Evolutionary conservation across 1,140 invertebrate species (phyloP).

Genomic region (Papilio glaucus): DNA sequence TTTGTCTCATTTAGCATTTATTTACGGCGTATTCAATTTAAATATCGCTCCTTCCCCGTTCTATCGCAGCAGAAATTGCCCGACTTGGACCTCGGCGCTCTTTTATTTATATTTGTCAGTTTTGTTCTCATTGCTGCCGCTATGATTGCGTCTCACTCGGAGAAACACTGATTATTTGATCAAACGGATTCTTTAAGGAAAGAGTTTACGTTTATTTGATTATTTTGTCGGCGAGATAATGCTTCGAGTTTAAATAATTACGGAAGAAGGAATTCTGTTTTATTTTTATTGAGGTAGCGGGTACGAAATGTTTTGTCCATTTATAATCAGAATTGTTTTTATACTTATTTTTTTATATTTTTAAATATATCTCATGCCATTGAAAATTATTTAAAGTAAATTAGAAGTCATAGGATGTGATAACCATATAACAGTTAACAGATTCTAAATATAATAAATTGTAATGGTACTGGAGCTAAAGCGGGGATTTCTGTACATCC

Average conservation of each 20-base stretch:
- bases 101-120: constrained; percentile 75
- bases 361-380: neutral
- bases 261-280: neutral
- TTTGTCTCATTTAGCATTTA: constrained; percentile 81
- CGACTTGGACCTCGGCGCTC: constrained; percentile 63
- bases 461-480: too few species aligned
- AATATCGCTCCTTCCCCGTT: constrained; percentile 73
- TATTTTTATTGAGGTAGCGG: constrained; percentile 2
- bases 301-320: neutral
- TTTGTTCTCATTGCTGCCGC: constrained; percentile 65
- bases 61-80: constrained; percentile 73
- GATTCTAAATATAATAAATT: too few species aligned
- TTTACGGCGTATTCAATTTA: constrained; percentile 81
- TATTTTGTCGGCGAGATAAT: constrained; percentile 29
- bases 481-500: too few species aligned
- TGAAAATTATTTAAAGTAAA: too few species aligned
- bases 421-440: too few species aligned
- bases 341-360: neutral
- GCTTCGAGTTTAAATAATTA: constrained; percentile 20
- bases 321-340: neutral
- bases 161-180: constrained; percentile 34
- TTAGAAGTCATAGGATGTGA: too few species aligned
- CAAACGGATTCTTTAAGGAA: constrained; percentile 27
- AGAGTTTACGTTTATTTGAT: constrained; percentile 30
- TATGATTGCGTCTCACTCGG: constrained; percentile 49